Percentiles rank a stretch among this genome's conserved stretches.
Evolutionary conservation across 1,140 invertebrate genomes (phyloP).

Genomic region (Aplysia californica): DNA sequence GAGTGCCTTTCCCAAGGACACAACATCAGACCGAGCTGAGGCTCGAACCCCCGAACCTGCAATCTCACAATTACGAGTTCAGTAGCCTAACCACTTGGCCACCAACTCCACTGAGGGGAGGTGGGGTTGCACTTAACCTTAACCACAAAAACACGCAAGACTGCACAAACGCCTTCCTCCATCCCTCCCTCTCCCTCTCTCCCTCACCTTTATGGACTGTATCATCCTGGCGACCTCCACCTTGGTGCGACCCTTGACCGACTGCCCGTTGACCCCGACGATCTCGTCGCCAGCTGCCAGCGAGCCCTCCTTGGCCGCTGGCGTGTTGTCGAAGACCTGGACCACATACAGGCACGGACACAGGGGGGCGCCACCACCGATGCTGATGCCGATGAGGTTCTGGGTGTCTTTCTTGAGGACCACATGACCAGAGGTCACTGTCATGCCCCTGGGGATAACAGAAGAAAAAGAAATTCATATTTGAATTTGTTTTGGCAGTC

Average conservation of each 20-base stretch:
- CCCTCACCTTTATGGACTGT: constrained; percentile 84
- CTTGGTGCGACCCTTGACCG: constrained; percentile 97
- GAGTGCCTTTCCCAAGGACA: too few species aligned
- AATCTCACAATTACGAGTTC: too few species aligned
- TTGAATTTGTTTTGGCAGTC: too few species aligned
- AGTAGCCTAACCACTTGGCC: too few species aligned
- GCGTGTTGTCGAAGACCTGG: constrained; percentile 97
- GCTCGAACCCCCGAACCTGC: too few species aligned
- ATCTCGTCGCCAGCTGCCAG: constrained; percentile 91
- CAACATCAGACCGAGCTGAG: too few species aligned
- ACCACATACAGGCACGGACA: constrained; percentile 99
- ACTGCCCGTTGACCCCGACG: constrained; percentile 89
- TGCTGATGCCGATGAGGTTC: constrained; percentile 98
- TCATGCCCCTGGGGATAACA: constrained; percentile 86
- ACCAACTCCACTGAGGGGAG: too few species aligned
- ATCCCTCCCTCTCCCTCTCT: too few species aligned
- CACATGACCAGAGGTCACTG: constrained; percentile 93
- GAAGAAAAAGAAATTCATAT: constrained; percentile 3
- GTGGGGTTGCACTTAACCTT: too few species aligned
- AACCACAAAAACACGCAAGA: too few species aligned
- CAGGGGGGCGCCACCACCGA: constrained; percentile 90
- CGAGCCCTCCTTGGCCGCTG: constrained; percentile 76
- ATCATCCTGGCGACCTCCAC: constrained; percentile 99
- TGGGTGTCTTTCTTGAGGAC: constrained; percentile 91
- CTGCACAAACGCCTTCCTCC: too few species aligned